Base-by-base conservation (phyloP, 1,140 invertebrate genomes). In the Aleiodes sp. region DNA sequence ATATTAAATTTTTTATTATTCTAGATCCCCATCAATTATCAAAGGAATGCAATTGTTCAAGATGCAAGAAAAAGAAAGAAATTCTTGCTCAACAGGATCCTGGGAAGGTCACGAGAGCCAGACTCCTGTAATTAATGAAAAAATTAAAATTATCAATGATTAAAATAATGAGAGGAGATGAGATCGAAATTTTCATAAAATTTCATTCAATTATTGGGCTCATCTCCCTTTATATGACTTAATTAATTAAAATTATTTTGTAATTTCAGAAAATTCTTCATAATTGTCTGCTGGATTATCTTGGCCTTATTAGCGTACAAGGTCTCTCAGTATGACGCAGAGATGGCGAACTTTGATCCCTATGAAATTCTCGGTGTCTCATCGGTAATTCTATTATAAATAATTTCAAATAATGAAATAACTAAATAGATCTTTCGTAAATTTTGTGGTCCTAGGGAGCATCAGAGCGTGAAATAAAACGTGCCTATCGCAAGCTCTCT, bases 331-430 rank as follows among this genome's bases (percentile, higher is more conserved):
- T 96, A 99, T 87, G 96, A 99, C 81, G 96, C 98, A 87, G 96
- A 98, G 87, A 95, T 97, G 91, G 94, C 96, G 14, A 99, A 98
- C 85, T 99, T 98, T 90, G 98, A 99, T 89, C 98, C 98, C 0
- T 99, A 97, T 87, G 94, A 97, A 86, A 99, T 99, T 80, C 88
- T 99, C 28, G 92, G 92, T 62, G 89, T 99, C 75, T 92, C 96
- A 66, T 87, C 93, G 59, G 93, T 93, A n/a, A n/a, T n/a, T n/a
- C n/a, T n/a, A n/a, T n/a, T n/a, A n/a, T n/a, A 33, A 8, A 33
- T 33, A 33, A 14, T 46, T 46, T n/a, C 12, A 57, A 1, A 57
- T 0, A 57, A 28, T 14, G 0, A 43, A 57, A 29, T 29, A 57
- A 29, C 9, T 24, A 61, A 24, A 9, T 46, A 66, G 72, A 74